These are phyloP conservation scores for Istiophorus platypterus DNA, from an alignment of 2,113 vertebrate species.

Conservation along the genomic window DNA sequence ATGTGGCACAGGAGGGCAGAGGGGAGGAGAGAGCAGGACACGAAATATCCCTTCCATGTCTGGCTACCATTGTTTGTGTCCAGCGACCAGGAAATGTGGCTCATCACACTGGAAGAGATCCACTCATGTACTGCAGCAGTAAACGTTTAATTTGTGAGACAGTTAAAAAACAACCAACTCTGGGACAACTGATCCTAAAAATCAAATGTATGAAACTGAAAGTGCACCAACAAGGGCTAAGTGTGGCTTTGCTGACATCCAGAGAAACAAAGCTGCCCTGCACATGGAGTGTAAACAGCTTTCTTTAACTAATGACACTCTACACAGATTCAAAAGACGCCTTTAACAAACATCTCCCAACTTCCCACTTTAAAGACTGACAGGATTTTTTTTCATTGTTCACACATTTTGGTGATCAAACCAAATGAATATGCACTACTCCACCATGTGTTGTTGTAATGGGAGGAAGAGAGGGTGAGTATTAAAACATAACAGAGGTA, in stretches of 20 bases:
- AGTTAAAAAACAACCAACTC: constrained; percentile 13
- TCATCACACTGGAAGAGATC: background rate
- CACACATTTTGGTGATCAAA: constrained; percentile 34
- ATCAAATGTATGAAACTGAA: constrained; percentile 4
- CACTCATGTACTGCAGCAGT: constrained; percentile 16
- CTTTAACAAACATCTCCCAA: background rate
- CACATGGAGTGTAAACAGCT: background rate
- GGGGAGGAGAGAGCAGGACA: background rate
- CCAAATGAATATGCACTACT: constrained; percentile 26
- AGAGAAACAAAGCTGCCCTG: background rate
- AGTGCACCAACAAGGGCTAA: background rate
- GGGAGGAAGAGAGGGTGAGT: background rate
- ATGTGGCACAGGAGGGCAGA: constrained; percentile 23
- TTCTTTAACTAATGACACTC: background rate
- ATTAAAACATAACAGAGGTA: constrained; percentile 24
- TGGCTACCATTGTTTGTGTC: constrained; percentile 39
- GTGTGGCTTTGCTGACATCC: background rate
- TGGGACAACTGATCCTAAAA: background rate
- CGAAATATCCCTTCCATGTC: constrained; percentile 4
- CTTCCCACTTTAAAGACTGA: background rate
- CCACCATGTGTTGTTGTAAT: constrained; percentile 6
- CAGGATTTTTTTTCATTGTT: background rate
- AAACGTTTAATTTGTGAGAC: background rate
- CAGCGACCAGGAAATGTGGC: constrained; percentile 21
- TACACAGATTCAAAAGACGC: background rate